Percentiles rank a stretch among this genome's conserved stretches.
These are phyloP conservation scores for Accipiter virgatus DNA, from an alignment of 2,113 vertebrate species.

Conservation along the genomic window DNA sequence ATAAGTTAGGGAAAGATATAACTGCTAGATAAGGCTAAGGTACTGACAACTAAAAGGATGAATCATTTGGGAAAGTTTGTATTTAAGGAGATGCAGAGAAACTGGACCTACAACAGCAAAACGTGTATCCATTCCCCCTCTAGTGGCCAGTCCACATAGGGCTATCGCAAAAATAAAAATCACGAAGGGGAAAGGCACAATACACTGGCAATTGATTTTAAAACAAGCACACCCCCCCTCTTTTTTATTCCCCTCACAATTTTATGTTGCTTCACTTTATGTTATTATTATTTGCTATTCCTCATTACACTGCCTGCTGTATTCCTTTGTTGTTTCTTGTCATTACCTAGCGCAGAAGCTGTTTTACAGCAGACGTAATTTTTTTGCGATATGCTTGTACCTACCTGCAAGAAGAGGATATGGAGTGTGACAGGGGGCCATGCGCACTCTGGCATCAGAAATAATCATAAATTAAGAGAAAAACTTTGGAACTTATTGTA, in stretches of 20 bases:
- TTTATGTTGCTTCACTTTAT: not conserved
- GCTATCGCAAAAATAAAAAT: not conserved
- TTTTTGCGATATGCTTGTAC: not conserved
- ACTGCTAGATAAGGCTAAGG: not conserved
- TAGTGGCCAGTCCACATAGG: constrained; percentile 7
- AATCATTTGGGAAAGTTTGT: not conserved
- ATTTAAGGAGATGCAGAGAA: not conserved
- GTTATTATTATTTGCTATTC: not conserved
- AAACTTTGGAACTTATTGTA: not conserved
- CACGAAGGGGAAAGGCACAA: not conserved
- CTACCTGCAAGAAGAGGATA: not conserved
- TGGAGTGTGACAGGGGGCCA: not conserved
- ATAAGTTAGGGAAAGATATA: not conserved
- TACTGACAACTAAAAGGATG: not conserved
- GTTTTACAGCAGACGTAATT: not conserved
- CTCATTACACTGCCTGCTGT: not conserved
- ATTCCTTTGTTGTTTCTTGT: not conserved
- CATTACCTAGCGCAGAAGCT: not conserved
- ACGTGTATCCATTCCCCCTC: constrained; percentile 45
- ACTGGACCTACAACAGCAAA: not conserved
- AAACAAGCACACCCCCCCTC: fast-evolving
- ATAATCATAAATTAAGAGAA: not conserved
- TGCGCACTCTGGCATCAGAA: not conserved
- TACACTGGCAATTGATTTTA: fast-evolving
- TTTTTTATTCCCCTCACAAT: not conserved